phyloP scores from a whole-genome alignment of 1,140 invertebrate genomes.

The Drosophila jambulina region DNA sequence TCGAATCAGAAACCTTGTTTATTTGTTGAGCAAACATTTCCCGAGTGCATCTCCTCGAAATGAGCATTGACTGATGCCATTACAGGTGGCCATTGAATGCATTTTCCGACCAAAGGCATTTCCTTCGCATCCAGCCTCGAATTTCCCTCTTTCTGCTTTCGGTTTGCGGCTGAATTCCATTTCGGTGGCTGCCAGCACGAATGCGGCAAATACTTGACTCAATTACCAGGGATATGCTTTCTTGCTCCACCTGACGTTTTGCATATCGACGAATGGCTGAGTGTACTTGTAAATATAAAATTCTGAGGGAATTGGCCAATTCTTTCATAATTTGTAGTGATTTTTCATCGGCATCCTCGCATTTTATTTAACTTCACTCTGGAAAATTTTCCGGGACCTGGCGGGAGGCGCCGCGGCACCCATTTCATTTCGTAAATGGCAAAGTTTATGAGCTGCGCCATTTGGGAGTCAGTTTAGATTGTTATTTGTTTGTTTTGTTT shows the following conservation, averaged over 20 bases:
- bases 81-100: conserved; percentile 48
- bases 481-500: conserved; percentile 59
- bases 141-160: conserved; percentile 15
- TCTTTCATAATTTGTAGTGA: conserved; percentile 42
- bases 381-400: too few species aligned
- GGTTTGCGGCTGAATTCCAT: conserved; percentile 42
- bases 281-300: conserved; percentile 45
- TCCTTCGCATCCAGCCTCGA: conserved; percentile 20
- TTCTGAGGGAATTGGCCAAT: conserved; percentile 22
- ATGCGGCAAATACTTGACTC: conserved; percentile 38
- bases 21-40: background rate
- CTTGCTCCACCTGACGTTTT: conserved; percentile 6
- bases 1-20: background rate
- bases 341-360: conserved; percentile 23
- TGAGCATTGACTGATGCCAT: conserved; percentile 61
- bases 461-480: conserved; percentile 48
- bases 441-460: conserved; percentile 67
- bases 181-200: conserved; percentile 15
- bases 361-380: conserved; percentile 11
- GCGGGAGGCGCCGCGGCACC: background rate
- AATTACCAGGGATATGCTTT: conserved; percentile 34
- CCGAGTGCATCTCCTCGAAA: conserved; percentile 27
- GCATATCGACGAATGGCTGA: conserved; percentile 9
- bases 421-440: conserved; percentile 54
- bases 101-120: conserved; percentile 41